Percentiles rank a stretch among this genome's conserved stretches.
phyloP scores from a whole-genome alignment of 2,888 invertebrate species.

The Pterostichus niger region DNA sequence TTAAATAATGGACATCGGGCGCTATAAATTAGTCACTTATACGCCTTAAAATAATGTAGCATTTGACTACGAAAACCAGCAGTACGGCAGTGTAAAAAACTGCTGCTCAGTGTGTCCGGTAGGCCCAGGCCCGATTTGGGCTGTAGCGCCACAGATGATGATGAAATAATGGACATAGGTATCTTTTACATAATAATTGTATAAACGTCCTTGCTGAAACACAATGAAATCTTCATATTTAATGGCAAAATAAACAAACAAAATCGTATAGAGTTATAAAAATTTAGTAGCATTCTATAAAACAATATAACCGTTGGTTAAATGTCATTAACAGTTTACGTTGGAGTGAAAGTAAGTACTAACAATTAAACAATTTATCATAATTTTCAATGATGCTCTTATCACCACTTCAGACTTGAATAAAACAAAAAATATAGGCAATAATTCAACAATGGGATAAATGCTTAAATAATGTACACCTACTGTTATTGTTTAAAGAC shows the following conservation, averaged over 20 bases:
- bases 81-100: too few relatives aligned
- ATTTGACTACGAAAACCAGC: too few relatives aligned
- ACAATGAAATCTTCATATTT: conserved; percentile 4
- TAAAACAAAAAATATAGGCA: too few relatives aligned
- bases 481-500: conserved; percentile 32
- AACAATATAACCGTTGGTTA: conserved; percentile 8
- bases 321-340: conserved; percentile 33
- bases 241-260: conserved; percentile 23
- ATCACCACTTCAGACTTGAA: background rate
- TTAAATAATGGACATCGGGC: too few relatives aligned
- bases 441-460: background rate
- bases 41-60: too few relatives aligned
- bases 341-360: conserved; percentile 1
- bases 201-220: conserved; percentile 26
- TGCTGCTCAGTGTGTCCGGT: too few relatives aligned
- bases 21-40: too few relatives aligned
- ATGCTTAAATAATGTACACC: conserved; percentile 10
- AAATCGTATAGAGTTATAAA: background rate
- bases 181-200: conserved; percentile 4
- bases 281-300: background rate
- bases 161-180: background rate
- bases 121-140: too few relatives aligned
- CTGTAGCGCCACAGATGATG: too few relatives aligned
- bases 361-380: conserved; percentile 32
- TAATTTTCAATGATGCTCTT: conserved; percentile 9